phyloP scores from a whole-genome alignment of 1,140 invertebrate genomes.

The Diuraphis noxia region DNA sequence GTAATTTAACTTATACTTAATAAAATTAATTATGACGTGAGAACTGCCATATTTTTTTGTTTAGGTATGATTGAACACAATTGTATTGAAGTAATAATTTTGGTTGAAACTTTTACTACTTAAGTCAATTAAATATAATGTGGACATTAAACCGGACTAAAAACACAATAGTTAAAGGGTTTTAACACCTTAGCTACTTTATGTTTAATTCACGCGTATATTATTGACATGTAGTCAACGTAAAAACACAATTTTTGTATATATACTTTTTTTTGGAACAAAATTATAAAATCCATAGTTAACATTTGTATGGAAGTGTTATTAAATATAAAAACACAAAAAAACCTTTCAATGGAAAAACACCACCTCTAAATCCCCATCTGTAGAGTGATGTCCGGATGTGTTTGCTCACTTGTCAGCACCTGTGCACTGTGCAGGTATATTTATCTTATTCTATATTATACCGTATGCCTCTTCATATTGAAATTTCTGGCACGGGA shows the following conservation, averaged over 20 bases:
- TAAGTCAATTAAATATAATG: background rate
- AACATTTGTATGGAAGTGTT: background rate
- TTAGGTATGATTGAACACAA: background rate
- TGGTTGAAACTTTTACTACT: background rate
- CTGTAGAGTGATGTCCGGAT: too few species aligned
- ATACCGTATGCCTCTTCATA: background rate
- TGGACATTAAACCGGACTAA: background rate
- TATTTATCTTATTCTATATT: background rate
- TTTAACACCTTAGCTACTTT: background rate
- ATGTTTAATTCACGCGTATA: background rate
- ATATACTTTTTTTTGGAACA: too few species aligned
- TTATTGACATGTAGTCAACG: background rate
- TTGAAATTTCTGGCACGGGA: background rate
- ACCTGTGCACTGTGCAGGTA: background rate
- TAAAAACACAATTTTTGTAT: too few species aligned
- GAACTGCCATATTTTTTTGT: background rate
- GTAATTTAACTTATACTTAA: background rate
- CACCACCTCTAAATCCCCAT: background rate
- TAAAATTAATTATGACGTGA: background rate
- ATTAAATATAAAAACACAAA: background rate
- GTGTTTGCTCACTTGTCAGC: background rate
- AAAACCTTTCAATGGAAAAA: background rate
- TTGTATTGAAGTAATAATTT: background rate
- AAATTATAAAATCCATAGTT: background rate
- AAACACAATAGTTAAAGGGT: background rate